Conservation (phyloP, 2,113 vertebrate genomes). For the Proterorhinus semilunaris region DNA sequence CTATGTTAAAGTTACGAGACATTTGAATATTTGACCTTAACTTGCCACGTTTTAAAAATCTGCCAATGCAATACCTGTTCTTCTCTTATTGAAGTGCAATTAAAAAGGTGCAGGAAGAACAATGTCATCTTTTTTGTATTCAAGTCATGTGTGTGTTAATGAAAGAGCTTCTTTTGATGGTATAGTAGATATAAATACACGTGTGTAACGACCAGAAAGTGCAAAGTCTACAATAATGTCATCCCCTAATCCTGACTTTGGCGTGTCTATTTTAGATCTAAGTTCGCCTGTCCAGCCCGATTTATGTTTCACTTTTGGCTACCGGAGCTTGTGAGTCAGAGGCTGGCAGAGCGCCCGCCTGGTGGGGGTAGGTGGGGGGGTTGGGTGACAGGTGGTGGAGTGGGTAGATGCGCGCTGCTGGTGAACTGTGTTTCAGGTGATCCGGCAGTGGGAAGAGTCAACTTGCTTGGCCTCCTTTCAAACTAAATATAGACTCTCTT, state of each 20-base stretch:
- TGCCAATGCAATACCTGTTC: too few species aligned
- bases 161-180: too few species aligned
- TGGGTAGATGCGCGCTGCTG: constrained; percentile 24
- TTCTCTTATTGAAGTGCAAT: too few species aligned
- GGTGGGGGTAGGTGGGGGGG: constrained; percentile 28
- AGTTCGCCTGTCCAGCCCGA: constrained; percentile 15
- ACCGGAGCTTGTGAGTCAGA: constrained; percentile 35
- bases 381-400: constrained; percentile 30
- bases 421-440: constrained; percentile 33
- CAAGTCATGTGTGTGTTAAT: too few species aligned
- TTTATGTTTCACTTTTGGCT: constrained; percentile 27
- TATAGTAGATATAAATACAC: too few species aligned
- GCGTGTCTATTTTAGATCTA: not conserved
- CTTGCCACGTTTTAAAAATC: too few species aligned
- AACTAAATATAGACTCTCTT: constrained; percentile 14
- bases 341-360: constrained; percentile 33
- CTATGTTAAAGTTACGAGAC: too few species aligned
- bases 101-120: too few species aligned
- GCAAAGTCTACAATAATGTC: too few species aligned
- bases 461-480: constrained; percentile 25
- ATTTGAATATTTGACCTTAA: too few species aligned
- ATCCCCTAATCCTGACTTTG: not conserved
- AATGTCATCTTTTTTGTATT: too few species aligned
- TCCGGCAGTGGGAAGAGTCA: constrained; percentile 36
- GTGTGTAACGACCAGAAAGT: too few species aligned